These are phyloP conservation scores for Branchellion lobata DNA, from an alignment of 2,888 invertebrate genomes.

Conservation along the genomic window DNA sequence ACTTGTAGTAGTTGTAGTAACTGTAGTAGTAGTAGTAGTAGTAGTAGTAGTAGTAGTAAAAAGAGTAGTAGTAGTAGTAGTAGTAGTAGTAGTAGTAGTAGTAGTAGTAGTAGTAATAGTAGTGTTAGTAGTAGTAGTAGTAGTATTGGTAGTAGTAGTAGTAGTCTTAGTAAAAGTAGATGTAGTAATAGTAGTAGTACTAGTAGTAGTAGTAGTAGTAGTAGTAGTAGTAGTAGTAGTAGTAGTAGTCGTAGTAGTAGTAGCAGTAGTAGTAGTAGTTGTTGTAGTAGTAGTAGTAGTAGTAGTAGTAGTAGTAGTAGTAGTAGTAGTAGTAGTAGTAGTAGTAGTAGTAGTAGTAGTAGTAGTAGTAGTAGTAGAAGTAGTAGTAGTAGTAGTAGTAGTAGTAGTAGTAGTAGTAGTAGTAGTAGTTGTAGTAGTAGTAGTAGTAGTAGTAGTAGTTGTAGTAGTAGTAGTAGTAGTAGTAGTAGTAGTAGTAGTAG, in stretches of 20 bases:
- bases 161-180: slow-evolving; percentile 10
- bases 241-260: slow-evolving; percentile 3
- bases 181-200: not conserved
- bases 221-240: not conserved
- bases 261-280: slow-evolving; percentile 26
- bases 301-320: slow-evolving; percentile 32
- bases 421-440: slow-evolving; percentile 27
- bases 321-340: slow-evolving; percentile 23
- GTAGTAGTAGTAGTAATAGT: too few relatives aligned
- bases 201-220: not conserved
- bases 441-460: slow-evolving; percentile 27
- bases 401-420: slow-evolving; percentile 29
- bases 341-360: slow-evolving; percentile 27
- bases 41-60: too few relatives aligned
- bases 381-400: slow-evolving; percentile 29
- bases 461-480: slow-evolving; percentile 5
- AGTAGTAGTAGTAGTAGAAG: slow-evolving; percentile 27
- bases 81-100: too few relatives aligned
- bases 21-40: too few relatives aligned
- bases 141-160: too few relatives aligned
- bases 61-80: too few relatives aligned
- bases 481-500: not conserved
- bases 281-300: slow-evolving; percentile 27
- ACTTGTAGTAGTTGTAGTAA: too few relatives aligned
- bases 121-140: too few relatives aligned